Percentiles rank a stretch among this genome's conserved stretches.
These are phyloP conservation scores for Arrhopalites spinosus DNA, from an alignment of 2,888 invertebrate species.

Conservation along the genomic window DNA sequence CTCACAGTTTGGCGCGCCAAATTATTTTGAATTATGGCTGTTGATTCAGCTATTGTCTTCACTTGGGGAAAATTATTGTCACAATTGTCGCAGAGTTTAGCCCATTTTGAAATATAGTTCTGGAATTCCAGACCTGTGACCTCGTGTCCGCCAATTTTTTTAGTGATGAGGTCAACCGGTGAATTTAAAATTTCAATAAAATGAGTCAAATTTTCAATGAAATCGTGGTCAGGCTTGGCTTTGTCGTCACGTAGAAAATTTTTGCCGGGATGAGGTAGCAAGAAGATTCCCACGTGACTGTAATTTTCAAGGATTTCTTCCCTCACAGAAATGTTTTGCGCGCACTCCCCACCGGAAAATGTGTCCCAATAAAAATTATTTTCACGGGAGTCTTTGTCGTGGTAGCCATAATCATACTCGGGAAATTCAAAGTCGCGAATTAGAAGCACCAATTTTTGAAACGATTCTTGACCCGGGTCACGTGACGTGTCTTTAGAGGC, in stretches of 20 bases:
- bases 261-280: too few relatives aligned
- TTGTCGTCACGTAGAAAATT: too few relatives aligned
- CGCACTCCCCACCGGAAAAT: too few relatives aligned
- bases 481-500: too few relatives aligned
- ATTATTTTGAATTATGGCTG: conserved; percentile 8
- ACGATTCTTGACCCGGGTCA: not conserved
- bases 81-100: not conserved
- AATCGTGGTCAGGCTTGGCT: too few relatives aligned
- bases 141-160: conserved; percentile 11
- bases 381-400: not conserved
- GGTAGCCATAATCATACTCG: not conserved
- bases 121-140: not conserved
- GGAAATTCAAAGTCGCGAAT: conserved; percentile 1
- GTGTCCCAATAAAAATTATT: too few relatives aligned
- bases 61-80: not conserved
- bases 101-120: not conserved
- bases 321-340: too few relatives aligned
- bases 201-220: too few relatives aligned
- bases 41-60: not conserved
- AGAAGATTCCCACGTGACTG: too few relatives aligned
- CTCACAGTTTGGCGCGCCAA: too few relatives aligned
- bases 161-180: not conserved
- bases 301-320: too few relatives aligned
- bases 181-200: too few relatives aligned
- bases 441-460: not conserved